Conservation (phyloP, 2,113 vertebrate species). For the Ictalurus furcatus region DNA sequence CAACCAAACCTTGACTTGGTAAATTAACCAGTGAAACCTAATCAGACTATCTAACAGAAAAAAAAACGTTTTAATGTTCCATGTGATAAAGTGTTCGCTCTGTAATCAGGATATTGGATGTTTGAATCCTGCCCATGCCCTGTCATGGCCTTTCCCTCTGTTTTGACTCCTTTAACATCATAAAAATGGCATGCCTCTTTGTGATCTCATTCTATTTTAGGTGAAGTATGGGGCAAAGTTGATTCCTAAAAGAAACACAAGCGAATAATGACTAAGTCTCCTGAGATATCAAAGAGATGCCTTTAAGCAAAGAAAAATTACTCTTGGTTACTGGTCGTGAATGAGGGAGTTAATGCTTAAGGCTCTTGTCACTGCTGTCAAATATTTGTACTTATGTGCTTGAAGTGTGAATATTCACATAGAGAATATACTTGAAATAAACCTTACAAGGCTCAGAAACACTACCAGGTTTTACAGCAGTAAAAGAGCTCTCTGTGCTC, state of each 20-base stretch:
- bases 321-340: background rate
- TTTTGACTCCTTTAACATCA: background rate
- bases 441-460: background rate
- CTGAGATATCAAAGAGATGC: background rate
- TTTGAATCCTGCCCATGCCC: background rate
- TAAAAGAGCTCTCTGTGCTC: background rate
- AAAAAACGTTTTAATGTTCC: background rate
- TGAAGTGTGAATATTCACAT: background rate
- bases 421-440: background rate
- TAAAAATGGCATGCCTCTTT: background rate
- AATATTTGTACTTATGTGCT: background rate
- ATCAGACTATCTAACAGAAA: background rate
- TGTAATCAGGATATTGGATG: constrained; percentile 3
- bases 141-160: background rate
- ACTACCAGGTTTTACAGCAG: background rate
- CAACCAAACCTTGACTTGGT: background rate
- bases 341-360: background rate
- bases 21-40: background rate
- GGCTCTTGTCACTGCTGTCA: background rate
- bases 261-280: background rate
- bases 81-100: background rate
- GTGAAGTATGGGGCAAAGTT: background rate
- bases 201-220: background rate
- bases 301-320: background rate
- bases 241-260: background rate